Percentiles rank a stretch among this genome's conserved stretches.
Evolutionary conservation across 2,797 vertebrate genomes (phyloP).

Genomic region (Lycodopsis pacificus): DNA sequence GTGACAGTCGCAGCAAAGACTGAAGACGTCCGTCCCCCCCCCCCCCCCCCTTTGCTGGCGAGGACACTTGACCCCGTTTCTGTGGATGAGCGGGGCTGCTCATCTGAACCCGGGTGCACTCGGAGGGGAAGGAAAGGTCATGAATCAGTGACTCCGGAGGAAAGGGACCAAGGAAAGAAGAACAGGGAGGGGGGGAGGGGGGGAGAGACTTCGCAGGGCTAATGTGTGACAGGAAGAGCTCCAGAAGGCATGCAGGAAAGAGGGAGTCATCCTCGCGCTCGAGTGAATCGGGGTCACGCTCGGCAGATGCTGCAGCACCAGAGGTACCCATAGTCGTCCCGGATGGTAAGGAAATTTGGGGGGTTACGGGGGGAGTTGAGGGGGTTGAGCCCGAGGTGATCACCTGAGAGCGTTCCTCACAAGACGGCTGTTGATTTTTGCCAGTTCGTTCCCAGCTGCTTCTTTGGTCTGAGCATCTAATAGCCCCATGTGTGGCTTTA

Average conservation of each 20-base stretch:
- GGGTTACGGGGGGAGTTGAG: conserved; percentile 22
- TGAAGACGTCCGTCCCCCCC: not conserved
- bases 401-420: conserved; percentile 6
- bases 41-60: not conserved
- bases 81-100: conserved; percentile 42
- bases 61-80: conserved; percentile 35
- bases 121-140: conserved; percentile 59
- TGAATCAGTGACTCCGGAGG: conserved; percentile 75
- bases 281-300: conserved; percentile 72
- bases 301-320: conserved; percentile 67
- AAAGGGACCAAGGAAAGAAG: conserved; percentile 67
- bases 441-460: conserved; percentile 1
- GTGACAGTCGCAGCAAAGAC: conserved; percentile 34
- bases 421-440: conserved; percentile 25
- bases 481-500: conserved; percentile 25
- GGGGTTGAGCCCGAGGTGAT: not conserved
- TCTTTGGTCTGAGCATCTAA: conserved; percentile 8
- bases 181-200: conserved; percentile 13
- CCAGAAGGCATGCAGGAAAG: conserved; percentile 83
- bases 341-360: conserved; percentile 78
- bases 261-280: conserved; percentile 81
- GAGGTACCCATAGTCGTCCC: conserved; percentile 78
- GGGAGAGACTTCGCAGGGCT: conserved; percentile 66
- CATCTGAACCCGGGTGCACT: conserved; percentile 51
- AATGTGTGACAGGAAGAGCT: conserved; percentile 87